These are phyloP conservation scores for Sardina pilchardus DNA, from an alignment of 2,113 vertebrate genomes.

Conservation along the genomic window DNA sequence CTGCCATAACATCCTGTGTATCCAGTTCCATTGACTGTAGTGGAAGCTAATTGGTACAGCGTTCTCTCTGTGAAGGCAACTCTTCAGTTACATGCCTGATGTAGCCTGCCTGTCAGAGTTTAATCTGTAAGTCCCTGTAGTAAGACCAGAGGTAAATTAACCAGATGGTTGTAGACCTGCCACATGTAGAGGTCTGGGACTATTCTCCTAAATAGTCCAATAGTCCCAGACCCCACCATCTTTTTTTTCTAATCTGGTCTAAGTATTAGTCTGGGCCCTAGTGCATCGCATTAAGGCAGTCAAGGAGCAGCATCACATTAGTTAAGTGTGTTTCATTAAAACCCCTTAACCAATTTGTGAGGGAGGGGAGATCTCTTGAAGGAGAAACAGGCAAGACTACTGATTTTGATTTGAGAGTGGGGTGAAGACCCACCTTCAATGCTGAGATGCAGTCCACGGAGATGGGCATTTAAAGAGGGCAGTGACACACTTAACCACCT, in stretches of 20 bases:
- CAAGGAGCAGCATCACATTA: not conserved
- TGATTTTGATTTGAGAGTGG: not conserved
- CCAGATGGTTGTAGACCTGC: not conserved
- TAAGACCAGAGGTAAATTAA: not conserved
- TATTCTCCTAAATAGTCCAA: not conserved
- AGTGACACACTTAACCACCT: no score
- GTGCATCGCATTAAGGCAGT: not conserved
- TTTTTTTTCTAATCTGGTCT: not conserved
- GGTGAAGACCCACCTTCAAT: not conserved
- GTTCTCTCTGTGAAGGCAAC: no score
- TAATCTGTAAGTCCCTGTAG: not conserved
- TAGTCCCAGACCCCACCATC: not conserved
- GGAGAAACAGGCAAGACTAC: not conserved
- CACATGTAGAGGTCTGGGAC: not conserved
- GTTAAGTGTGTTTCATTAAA: not conserved
- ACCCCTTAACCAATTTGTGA: not conserved
- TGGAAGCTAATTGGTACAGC: no score
- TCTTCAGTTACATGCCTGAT: no score
- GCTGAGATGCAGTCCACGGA: no score
- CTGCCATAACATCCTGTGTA: no score
- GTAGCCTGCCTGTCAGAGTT: not conserved
- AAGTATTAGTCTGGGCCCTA: not conserved
- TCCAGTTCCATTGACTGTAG: no score
- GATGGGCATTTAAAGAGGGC: no score
- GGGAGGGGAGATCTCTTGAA: not conserved